These are phyloP conservation scores for Liparis tanakae DNA, from an alignment of 2,797 vertebrate genomes.

Conservation along the genomic window DNA sequence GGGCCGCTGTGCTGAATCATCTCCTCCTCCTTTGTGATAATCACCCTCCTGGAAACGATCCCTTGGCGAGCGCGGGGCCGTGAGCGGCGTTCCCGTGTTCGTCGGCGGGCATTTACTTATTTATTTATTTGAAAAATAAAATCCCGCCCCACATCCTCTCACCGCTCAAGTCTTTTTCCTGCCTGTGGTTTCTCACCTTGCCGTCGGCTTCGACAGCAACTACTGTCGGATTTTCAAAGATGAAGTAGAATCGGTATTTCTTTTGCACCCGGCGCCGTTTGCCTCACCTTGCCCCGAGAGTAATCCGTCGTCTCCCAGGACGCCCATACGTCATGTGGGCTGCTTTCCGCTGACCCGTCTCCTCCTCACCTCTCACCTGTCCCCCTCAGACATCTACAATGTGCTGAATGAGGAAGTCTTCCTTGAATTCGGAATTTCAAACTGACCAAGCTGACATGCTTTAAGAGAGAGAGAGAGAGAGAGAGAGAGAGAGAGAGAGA, in stretches of 20 bases:
- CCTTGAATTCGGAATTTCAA: conserved; percentile 33
- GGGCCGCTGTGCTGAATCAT: conserved; percentile 15
- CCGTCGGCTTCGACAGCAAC: conserved; percentile 14
- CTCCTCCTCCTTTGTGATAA: conserved; percentile 11
- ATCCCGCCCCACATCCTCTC: not conserved
- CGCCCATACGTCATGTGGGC: not conserved
- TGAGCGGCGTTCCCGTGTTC: conserved; percentile 1
- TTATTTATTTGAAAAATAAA: too few species aligned
- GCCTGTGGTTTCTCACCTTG: conserved; percentile 14
- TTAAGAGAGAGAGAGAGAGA: not conserved
- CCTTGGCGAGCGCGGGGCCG: conserved; percentile 6
- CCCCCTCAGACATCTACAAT: not conserved
- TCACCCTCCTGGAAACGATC: conserved; percentile 25
- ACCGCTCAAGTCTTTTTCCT: not conserved
- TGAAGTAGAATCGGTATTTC: not conserved
- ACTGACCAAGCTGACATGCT: conserved; percentile 14
- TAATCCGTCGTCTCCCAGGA: not conserved
- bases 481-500: too few species aligned
- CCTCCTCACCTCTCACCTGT: too few species aligned
- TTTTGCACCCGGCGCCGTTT: not conserved
- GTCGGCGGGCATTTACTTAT: too few species aligned
- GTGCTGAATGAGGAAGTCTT: not conserved
- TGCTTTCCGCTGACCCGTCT: not conserved
- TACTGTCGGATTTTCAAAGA: conserved; percentile 2
- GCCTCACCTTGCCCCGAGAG: conserved; percentile 1